Percentiles rank a stretch among this genome's conserved stretches.
Evolutionary conservation across 2,888 invertebrate species (phyloP).

Genomic region (Drosophila limbata): DNA sequence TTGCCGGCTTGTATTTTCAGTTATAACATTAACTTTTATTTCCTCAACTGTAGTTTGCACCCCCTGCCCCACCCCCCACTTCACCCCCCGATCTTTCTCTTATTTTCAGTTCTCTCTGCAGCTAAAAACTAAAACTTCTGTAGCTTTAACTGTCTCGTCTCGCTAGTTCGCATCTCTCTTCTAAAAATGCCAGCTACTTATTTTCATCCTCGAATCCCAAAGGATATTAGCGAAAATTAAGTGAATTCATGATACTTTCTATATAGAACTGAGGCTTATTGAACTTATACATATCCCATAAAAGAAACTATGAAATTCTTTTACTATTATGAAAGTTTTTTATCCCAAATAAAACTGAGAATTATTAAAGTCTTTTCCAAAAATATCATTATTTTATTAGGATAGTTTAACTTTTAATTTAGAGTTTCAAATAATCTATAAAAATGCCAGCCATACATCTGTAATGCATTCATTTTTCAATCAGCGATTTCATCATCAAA

Average conservation of each 20-base stretch:
- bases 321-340: no score
- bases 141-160: constrained; percentile 31
- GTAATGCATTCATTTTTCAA: no score
- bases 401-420: no score
- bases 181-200: constrained; percentile 18
- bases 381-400: no score
- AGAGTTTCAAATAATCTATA: no score
- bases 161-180: constrained; percentile 25
- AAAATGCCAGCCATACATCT: no score
- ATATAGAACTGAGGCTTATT: not conserved
- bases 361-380: no score
- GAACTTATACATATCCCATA: not conserved
- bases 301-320: not conserved
- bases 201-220: not conserved
- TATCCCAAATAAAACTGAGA: no score
- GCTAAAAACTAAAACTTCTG: constrained; percentile 7
- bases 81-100: not conserved
- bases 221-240: constrained; percentile 32
- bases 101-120: not conserved
- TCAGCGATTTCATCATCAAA: no score
- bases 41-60: constrained; percentile 63
- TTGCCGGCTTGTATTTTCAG: constrained; percentile 61
- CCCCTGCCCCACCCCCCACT: not conserved
- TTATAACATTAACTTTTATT: constrained; percentile 77
- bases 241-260: constrained; percentile 10